These are phyloP conservation scores for Dunckerocampus dactyliophorus DNA, from an alignment of 2,113 vertebrate species.

Conservation along the genomic window DNA sequence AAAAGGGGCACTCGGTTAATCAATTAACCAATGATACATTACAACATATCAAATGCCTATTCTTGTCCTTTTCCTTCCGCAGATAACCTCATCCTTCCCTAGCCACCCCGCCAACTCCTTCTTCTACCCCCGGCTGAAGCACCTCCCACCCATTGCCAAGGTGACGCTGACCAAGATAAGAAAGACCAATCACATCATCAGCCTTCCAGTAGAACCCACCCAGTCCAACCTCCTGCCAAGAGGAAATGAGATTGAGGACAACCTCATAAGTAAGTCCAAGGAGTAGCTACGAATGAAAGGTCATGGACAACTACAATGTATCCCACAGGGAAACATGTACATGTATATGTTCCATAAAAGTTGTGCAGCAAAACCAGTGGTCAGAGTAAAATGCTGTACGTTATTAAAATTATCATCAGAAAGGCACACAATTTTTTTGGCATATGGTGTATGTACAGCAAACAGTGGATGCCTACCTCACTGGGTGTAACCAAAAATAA, in stretches of 20 bases:
- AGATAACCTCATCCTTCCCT: conserved; percentile 92
- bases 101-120: conserved; percentile 96
- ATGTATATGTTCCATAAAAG: too few relatives aligned
- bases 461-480: too few relatives aligned
- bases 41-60: not conserved
- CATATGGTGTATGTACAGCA: too few relatives aligned
- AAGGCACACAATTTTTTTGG: too few relatives aligned
- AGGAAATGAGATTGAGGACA: conserved; percentile 83
- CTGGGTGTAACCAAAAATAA: too few relatives aligned
- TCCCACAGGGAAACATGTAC: too few relatives aligned
- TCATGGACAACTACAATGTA: not conserved
- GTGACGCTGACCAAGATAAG: conserved; percentile 82
- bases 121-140: conserved; percentile 90
- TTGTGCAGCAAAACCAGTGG: too few relatives aligned
- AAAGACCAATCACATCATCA: conserved; percentile 76
- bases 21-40: too few relatives aligned
- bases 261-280: conserved; percentile 77
- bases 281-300: not conserved
- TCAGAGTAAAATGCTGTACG: too few relatives aligned
- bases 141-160: conserved; percentile 88
- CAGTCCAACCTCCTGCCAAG: conserved; percentile 73
- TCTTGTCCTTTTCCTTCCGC: conserved; percentile 19
- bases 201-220: conserved; percentile 71
- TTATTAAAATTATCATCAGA: too few relatives aligned
- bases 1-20: not conserved